Conservation (phyloP, 2,888 invertebrate genomes). For the Drosophila limbata region DNA sequence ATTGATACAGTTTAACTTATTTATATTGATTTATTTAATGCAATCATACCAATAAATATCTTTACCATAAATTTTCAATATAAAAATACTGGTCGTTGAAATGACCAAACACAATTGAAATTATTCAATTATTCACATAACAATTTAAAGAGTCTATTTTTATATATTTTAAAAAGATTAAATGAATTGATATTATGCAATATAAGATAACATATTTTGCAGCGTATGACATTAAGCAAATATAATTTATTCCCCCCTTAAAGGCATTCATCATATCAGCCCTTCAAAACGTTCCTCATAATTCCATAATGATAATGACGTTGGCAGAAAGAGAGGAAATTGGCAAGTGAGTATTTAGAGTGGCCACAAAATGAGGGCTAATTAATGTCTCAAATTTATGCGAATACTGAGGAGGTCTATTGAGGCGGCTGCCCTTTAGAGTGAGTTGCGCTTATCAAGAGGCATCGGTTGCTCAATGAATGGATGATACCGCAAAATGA, state of each 20-base stretch:
- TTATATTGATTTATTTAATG: no score
- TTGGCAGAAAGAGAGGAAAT: constrained; percentile 19
- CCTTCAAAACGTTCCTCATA: not conserved
- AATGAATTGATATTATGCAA: not conserved
- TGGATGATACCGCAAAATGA: constrained; percentile 51
- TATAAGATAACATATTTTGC: not conserved
- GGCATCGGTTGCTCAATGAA: constrained; percentile 35
- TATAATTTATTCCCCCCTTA: not conserved
- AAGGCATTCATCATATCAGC: not conserved
- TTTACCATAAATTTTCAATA: no score
- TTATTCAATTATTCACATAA: not conserved
- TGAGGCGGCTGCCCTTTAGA: constrained; percentile 27
- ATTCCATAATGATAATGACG: constrained; percentile 46
- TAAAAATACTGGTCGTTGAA: no score
- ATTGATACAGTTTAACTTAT: no score
- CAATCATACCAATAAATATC: no score
- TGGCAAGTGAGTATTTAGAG: constrained; percentile 33
- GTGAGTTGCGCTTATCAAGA: constrained; percentile 44
- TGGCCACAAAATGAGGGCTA: constrained; percentile 64
- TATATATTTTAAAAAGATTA: not conserved
- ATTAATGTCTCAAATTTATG: constrained; percentile 65
- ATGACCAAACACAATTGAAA: not conserved
- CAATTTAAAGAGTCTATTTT: not conserved
- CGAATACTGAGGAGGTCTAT: constrained; percentile 26
- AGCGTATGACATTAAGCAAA: no score